Evolutionary conservation across 2,113 vertebrate species (phyloP).

Genomic region (Macquaria australasica): DNA sequence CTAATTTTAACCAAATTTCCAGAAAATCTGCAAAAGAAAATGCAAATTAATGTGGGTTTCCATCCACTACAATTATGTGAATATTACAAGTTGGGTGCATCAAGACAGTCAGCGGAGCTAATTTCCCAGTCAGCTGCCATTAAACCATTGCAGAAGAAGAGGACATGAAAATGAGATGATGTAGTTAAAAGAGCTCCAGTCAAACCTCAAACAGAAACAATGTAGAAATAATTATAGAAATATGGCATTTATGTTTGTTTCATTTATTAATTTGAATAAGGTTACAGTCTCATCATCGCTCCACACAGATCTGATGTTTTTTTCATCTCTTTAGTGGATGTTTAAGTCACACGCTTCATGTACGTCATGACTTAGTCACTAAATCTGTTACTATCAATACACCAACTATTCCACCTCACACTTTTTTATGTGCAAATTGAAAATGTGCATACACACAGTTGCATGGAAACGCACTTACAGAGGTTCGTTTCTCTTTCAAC

Average conservation of each 20-base stretch:
- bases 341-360: too few species aligned
- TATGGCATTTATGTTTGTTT: too few species aligned
- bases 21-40: neutral
- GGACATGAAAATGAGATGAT: neutral
- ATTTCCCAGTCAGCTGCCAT: too few species aligned
- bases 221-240: neutral
- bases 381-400: too few species aligned
- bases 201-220: neutral
- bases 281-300: neutral
- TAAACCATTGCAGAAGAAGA: neutral
- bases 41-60: too few species aligned
- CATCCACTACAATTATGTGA: neutral
- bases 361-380: too few species aligned
- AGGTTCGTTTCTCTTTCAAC: neutral
- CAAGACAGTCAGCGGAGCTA: neutral
- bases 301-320: neutral
- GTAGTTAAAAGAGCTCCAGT: neutral
- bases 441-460: neutral
- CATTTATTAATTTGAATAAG: neutral
- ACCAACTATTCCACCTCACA: too few species aligned
- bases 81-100: neutral
- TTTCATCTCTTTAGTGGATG: neutral
- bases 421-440: neutral
- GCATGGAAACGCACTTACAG: neutral
- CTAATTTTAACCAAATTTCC: neutral